phyloP scores from a whole-genome alignment of 1,140 invertebrate species.

The Dolichoris vasculosae region DNA sequence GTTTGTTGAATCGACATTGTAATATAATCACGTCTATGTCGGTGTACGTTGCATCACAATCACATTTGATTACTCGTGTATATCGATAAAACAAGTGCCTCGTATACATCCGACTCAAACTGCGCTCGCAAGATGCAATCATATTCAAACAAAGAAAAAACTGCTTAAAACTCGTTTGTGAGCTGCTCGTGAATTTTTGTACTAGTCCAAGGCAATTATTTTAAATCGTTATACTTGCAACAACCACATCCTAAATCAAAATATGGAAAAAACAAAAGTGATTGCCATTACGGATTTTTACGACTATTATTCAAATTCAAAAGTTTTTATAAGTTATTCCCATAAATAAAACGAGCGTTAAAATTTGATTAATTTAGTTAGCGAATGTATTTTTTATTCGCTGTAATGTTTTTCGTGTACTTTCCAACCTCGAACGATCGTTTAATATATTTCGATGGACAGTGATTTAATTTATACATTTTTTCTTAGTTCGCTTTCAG shows the following conservation, averaged over 20 bases:
- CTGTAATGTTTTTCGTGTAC: no score
- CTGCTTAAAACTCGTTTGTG: constrained; percentile 2
- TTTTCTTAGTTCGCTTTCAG: no score
- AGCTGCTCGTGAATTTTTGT: background rate
- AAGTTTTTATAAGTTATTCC: no score
- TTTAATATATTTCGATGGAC: no score
- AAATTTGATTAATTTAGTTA: no score
- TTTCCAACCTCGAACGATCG: no score
- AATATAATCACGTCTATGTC: background rate
- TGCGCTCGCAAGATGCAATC: background rate
- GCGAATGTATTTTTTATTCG: no score
- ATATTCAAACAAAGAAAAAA: background rate
- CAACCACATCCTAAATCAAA: background rate
- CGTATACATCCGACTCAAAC: background rate
- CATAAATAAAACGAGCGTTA: no score
- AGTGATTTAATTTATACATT: no score
- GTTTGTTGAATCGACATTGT: background rate
- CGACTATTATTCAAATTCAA: background rate
- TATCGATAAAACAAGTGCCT: background rate
- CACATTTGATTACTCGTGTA: constrained; percentile 49
- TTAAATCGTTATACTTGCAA: background rate
- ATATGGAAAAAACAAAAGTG: background rate
- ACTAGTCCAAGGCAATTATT: background rate
- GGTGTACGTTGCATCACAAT: constrained; percentile 57
- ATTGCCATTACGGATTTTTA: background rate